Conservation (phyloP, 2,113 vertebrate genomes). For the Dipodomys ordii region DNA sequence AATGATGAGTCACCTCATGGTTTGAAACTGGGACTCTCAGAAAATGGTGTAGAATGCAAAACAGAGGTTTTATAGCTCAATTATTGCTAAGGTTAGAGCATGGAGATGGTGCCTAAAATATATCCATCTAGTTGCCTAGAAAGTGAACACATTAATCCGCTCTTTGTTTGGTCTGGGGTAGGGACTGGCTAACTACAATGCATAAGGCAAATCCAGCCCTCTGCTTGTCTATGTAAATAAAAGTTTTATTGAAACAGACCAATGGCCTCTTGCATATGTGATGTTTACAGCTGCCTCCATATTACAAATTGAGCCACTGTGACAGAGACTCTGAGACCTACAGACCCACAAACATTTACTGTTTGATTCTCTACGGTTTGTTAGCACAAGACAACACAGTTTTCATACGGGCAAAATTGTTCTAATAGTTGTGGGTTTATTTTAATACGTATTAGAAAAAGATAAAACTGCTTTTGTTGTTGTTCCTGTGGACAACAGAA, state of each 20-base stretch:
- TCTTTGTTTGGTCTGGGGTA: slow-evolving; percentile 32
- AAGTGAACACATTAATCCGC: slow-evolving; percentile 1
- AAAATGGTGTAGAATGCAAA: slow-evolving; percentile 28
- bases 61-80: not conserved
- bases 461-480: slow-evolving; percentile 15
- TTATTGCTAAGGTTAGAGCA: slow-evolving; percentile 14
- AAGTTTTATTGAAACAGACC: slow-evolving; percentile 53
- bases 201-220: not conserved
- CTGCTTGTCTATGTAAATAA: slow-evolving; percentile 46
- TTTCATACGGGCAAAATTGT: not conserved
- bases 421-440: not conserved
- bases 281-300: not conserved
- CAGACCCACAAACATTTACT: slow-evolving; percentile 20
- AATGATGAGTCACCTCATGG: not conserved
- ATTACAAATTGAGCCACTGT: not conserved
- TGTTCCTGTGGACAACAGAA: not conserved
- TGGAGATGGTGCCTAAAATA: slow-evolving; percentile 21
- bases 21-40: slow-evolving; percentile 11
- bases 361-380: not conserved
- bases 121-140: not conserved
- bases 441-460: slow-evolving; percentile 25
- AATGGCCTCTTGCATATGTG: not conserved
- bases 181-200: not conserved
- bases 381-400: not conserved
- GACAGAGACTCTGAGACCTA: not conserved